Conservation (phyloP, 37 sponge, comb jelly and placozoan genomes). For the Spongilla lacustris region DNA sequence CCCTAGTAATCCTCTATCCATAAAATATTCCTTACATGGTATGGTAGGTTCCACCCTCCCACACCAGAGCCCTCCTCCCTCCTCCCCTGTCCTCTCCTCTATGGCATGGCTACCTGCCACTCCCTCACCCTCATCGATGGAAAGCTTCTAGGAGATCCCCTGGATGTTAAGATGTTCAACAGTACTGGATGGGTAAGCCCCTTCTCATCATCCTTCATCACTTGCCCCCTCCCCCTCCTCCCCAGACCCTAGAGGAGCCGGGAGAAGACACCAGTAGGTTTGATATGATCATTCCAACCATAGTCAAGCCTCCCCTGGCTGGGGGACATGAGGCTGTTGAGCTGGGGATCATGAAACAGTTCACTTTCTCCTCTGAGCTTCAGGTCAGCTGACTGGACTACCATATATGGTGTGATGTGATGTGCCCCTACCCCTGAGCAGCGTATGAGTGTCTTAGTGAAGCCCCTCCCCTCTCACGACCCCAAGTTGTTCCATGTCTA, state of each 20-base stretch:
- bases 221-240: too few relatives aligned
- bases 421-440: constrained; percentile 1
- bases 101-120: constrained; percentile 88
- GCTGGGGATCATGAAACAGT: constrained; percentile 76
- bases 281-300: constrained; percentile 55
- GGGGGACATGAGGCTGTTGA: constrained; percentile 1
- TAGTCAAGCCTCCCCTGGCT: constrained; percentile 42
- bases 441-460: constrained; percentile 80
- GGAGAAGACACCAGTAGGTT: constrained; percentile 49
- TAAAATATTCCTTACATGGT: background rate
- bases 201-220: too few relatives aligned
- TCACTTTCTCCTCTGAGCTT: constrained; percentile 87
- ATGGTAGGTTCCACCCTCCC: constrained; percentile 23
- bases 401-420: too few relatives aligned
- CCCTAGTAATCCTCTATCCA: too few relatives aligned
- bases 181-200: constrained; percentile 81
- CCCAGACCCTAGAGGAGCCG: constrained; percentile 3
- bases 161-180: constrained; percentile 91
- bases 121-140: constrained; percentile 77
- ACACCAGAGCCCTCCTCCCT: constrained; percentile 34
- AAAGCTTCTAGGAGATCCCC: constrained; percentile 83
- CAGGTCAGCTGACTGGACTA: constrained; percentile 22
- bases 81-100: constrained; percentile 30
- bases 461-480: constrained; percentile 33
- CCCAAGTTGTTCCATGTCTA: constrained; percentile 53